A percentile compares a stretch with the other conserved stretches of the same genome.
Evolutionary conservation across 1,140 invertebrate species (phyloP).

Genomic region (Scaptomyza montana): DNA sequence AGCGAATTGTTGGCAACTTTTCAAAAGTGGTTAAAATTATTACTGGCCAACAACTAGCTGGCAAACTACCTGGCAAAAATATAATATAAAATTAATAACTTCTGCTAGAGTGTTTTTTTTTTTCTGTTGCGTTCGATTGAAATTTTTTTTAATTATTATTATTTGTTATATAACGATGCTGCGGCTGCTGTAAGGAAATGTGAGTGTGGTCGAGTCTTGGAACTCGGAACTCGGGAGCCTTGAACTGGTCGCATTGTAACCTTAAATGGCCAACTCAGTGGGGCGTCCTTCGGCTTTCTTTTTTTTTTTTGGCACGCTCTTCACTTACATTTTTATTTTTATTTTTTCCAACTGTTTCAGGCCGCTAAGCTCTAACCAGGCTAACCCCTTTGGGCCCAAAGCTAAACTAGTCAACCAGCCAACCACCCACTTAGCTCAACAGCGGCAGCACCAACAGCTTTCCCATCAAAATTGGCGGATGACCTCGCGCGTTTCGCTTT

Average conservation of each 20-base stretch:
- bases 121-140: slow-evolving; percentile 27
- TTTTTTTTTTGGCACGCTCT: slow-evolving; percentile 19
- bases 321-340: slow-evolving; percentile 19
- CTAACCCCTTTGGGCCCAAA: slow-evolving; percentile 3
- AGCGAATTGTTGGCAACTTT: slow-evolving; percentile 25
- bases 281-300: slow-evolving; percentile 1
- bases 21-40: slow-evolving; percentile 5
- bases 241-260: neutral
- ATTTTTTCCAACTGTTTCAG: neutral
- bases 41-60: slow-evolving; percentile 3
- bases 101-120: neutral
- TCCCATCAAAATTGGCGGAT: slow-evolving; percentile 37
- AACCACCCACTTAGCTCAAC: neutral
- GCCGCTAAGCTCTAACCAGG: slow-evolving; percentile 18
- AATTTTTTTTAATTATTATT: slow-evolving; percentile 46
- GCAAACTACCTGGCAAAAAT: neutral
- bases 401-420: neutral
- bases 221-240: neutral
- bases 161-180: slow-evolving; percentile 14
- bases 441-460: no score
- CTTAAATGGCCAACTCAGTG: slow-evolving; percentile 20
- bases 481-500: slow-evolving; percentile 47
- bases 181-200: neutral
- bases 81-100: no score
- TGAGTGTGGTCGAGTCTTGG: neutral